Percentiles rank a stretch among this genome's conserved stretches.
Evolutionary conservation across 1,140 invertebrate species (phyloP).

Genomic region (Rhopalosiphum padi): DNA sequence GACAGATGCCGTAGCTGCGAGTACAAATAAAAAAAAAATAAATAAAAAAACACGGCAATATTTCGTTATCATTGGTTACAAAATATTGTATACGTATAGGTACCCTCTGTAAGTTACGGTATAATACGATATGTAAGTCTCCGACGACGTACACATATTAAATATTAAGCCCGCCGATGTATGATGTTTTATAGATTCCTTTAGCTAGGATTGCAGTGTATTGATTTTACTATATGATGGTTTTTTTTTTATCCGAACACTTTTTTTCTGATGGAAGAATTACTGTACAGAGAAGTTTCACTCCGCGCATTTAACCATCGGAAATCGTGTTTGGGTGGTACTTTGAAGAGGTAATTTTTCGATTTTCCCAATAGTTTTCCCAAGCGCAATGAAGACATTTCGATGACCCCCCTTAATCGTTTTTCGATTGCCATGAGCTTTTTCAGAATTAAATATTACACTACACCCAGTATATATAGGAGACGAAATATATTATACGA

Average conservation of each 20-base stretch:
- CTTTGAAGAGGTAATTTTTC: background rate
- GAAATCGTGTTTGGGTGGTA: background rate
- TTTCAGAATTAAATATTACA: background rate
- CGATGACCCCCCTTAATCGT: background rate
- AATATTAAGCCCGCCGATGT: background rate
- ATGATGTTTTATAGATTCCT: background rate
- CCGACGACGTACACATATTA: background rate
- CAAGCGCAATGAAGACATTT: background rate
- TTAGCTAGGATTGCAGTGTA: background rate
- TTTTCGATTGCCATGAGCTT: background rate
- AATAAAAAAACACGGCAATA: background rate
- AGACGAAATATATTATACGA: background rate
- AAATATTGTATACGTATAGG: background rate
- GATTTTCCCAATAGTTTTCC: background rate
- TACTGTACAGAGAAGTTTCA: background rate
- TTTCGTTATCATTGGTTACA: constrained; percentile 6
- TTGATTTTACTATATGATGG: background rate
- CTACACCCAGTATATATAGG: background rate
- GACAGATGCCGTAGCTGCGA: background rate
- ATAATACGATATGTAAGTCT: background rate
- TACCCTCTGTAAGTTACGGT: background rate
- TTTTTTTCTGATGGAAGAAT: background rate
- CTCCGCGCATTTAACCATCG: background rate
- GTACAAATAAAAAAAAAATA: background rate
- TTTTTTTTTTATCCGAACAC: background rate